These are phyloP conservation scores for Microtus richardsoni DNA, from an alignment of 2,113 vertebrate genomes.

Conservation along the genomic window DNA sequence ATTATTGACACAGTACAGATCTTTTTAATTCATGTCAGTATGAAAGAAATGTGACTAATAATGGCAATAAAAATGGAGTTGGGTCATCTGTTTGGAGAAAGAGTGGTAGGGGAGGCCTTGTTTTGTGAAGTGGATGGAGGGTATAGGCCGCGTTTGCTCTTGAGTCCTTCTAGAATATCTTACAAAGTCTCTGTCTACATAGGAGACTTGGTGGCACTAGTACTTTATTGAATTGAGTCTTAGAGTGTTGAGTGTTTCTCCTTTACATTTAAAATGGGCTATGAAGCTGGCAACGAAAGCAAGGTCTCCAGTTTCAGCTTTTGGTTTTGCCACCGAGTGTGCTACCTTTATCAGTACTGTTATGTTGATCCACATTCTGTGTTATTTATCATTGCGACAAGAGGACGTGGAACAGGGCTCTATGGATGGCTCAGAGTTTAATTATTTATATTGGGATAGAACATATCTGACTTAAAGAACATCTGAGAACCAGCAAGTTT, in stretches of 20 bases:
- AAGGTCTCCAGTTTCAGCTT: conserved; percentile 17
- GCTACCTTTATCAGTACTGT: background rate
- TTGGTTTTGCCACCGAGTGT: background rate
- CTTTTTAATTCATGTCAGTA: background rate
- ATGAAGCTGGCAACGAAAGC: background rate
- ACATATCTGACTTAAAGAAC: conserved; percentile 33
- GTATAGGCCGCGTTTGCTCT: conserved; percentile 47
- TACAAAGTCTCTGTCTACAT: background rate
- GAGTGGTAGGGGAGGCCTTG: background rate
- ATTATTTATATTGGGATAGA: background rate
- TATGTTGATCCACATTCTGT: background rate
- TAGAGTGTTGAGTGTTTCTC: background rate
- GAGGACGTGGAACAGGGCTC: conserved; percentile 13
- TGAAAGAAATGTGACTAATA: conserved; percentile 8
- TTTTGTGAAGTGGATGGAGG: conserved; percentile 59
- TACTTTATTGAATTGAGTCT: background rate
- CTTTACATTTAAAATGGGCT: background rate
- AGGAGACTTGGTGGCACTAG: background rate
- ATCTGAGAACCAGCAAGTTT: background rate
- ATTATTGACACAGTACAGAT: conserved; percentile 48
- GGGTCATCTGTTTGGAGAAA: background rate
- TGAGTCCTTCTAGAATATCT: background rate
- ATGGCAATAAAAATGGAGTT: background rate
- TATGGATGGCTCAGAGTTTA: conserved; percentile 32
- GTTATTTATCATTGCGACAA: conserved; percentile 28